A percentile compares a stretch with the other conserved stretches of the same genome.
These are phyloP conservation scores for Sebastes cheni DNA, from an alignment of 2,797 vertebrate species.

Conservation along the genomic window DNA sequence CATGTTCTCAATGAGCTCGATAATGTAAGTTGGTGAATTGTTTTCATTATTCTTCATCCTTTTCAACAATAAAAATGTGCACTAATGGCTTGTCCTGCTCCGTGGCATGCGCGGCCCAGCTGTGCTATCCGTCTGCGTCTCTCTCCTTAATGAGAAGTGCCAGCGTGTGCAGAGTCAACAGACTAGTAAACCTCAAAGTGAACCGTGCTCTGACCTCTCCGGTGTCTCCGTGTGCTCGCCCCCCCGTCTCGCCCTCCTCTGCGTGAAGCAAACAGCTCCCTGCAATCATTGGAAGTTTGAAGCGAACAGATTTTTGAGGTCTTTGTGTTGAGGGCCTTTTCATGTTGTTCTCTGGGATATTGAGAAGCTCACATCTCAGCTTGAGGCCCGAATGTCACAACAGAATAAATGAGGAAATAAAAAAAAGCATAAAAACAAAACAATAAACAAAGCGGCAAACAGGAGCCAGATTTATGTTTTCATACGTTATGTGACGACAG, in stretches of 20 bases:
- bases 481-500: too few species aligned
- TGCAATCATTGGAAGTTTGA: conserved; percentile 27
- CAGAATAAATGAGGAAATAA: not conserved
- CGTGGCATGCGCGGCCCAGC: conserved; percentile 39
- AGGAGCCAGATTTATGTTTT: conserved; percentile 6
- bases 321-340: conserved; percentile 43
- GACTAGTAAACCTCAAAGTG: conserved; percentile 63
- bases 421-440: conserved; percentile 48
- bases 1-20: conserved; percentile 29
- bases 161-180: conserved; percentile 47
- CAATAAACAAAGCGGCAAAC: conserved; percentile 46
- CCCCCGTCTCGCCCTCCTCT: conserved; percentile 13
- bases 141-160: conserved; percentile 54
- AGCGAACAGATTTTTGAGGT: conserved; percentile 50
- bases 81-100: conserved; percentile 39
- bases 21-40: conserved; percentile 21
- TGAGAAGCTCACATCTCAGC: conserved; percentile 4
- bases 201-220: conserved; percentile 53
- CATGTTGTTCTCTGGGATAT: conserved; percentile 12
- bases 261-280: conserved; percentile 40
- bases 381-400: conserved; percentile 11
- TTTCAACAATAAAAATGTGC: conserved; percentile 33
- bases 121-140: conserved; percentile 37
- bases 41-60: conserved; percentile 24
- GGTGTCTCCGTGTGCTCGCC: conserved; percentile 19